Percentiles rank a stretch among this genome's conserved stretches.
phyloP scores from a whole-genome alignment of 2,797 vertebrate species.

The Falco berigora region DNA sequence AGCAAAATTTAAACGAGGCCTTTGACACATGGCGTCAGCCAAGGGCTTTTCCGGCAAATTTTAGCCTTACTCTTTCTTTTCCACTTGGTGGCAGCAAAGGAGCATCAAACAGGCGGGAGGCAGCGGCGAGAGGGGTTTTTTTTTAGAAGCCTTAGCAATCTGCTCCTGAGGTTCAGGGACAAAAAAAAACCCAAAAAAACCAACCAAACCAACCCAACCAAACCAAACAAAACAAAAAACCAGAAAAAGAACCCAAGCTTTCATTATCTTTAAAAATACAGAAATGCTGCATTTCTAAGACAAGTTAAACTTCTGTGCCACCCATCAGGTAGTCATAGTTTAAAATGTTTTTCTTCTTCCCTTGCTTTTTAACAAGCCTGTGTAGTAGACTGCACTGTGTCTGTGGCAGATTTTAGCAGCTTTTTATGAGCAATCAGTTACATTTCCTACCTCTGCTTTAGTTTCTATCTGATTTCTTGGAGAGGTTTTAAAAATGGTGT shows the following conservation, averaged over 20 bases:
- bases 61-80: neutral
- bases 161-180: neutral
- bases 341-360: neutral
- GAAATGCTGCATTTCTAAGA: neutral
- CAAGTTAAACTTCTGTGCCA: neutral
- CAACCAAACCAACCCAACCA: no score
- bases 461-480: neutral
- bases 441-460: neutral
- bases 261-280: neutral
- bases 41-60: neutral
- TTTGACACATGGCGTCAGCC: neutral
- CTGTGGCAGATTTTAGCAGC: constrained; percentile 14
- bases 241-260: neutral
- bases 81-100: constrained; percentile 86
- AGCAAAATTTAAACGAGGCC: neutral
- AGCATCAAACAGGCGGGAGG: constrained; percentile 52
- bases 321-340: neutral
- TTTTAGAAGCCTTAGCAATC: neutral
- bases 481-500: neutral
- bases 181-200: neutral
- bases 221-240: neutral
- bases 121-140: neutral
- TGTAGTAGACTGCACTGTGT: neutral
- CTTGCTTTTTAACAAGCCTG: neutral
- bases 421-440: constrained; percentile 42